Evolutionary conservation across 2,888 invertebrate genomes (phyloP).

Genomic region (Drosophila greeni): DNA sequence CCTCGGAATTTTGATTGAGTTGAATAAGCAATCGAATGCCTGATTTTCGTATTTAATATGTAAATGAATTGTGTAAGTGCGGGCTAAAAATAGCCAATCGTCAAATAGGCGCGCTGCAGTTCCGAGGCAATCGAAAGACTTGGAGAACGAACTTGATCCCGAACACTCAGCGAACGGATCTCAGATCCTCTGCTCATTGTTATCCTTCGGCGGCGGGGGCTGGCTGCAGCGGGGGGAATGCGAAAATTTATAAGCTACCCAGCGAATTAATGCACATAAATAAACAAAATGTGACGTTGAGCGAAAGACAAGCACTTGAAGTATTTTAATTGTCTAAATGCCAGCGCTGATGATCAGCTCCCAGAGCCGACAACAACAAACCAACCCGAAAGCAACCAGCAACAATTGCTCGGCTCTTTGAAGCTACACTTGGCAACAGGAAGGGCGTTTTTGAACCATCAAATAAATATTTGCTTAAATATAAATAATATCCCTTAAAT

Average conservation of each 20-base stretch:
- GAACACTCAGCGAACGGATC: constrained; percentile 1
- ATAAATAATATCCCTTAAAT: too few relatives aligned
- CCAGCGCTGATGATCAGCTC: constrained; percentile 64
- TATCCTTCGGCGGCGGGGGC: constrained; percentile 25
- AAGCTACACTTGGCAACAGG: constrained; percentile 47
- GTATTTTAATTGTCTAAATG: constrained; percentile 76
- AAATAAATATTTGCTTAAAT: too few relatives aligned
- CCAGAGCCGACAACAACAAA: constrained; percentile 39
- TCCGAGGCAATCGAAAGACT: constrained; percentile 60
- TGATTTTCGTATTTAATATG: constrained; percentile 61
- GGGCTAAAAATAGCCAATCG: constrained; percentile 61
- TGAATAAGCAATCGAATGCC: constrained; percentile 61
- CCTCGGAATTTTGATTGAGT: constrained; percentile 72
- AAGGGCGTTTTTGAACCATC: background rate
- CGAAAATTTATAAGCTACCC: constrained; percentile 72
- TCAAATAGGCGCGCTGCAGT: constrained; percentile 60
- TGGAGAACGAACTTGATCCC: constrained; percentile 57
- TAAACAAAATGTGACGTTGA: constrained; percentile 71
- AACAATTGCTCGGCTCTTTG: constrained; percentile 48
- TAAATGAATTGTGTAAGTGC: constrained; percentile 67
- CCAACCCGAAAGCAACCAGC: constrained; percentile 27
- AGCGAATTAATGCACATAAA: constrained; percentile 71
- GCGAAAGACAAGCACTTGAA: constrained; percentile 74
- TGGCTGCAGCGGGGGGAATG: constrained; percentile 15
- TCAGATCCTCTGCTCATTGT: constrained; percentile 56